phyloP scores from a whole-genome alignment of 2,888 invertebrate species.

The Smittia sp. region DNA sequence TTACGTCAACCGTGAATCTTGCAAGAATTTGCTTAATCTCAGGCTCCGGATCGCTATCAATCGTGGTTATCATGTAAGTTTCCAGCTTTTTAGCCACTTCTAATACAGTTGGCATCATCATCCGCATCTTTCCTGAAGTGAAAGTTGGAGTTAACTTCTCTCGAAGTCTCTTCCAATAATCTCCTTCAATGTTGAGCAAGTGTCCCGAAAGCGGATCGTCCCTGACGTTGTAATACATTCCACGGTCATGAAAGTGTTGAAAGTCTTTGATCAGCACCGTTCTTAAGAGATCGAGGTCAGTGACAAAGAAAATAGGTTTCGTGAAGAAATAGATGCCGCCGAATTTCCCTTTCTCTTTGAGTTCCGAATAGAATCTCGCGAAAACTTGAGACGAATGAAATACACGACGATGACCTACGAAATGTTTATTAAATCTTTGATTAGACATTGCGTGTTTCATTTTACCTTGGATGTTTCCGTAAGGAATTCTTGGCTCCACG shows the following conservation, averaged over 20 bases:
- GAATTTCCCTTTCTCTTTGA: constrained; percentile 20
- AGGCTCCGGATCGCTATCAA: constrained; percentile 33
- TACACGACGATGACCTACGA: constrained; percentile 41
- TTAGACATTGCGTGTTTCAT: constrained; percentile 1
- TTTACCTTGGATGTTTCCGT: constrained; percentile 44
- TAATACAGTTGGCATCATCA: constrained; percentile 41
- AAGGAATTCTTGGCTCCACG: constrained; percentile 45
- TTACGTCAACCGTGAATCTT: constrained; percentile 45
- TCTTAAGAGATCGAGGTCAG: constrained; percentile 45
- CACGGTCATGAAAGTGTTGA: constrained; percentile 49
- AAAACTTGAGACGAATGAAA: constrained; percentile 33
- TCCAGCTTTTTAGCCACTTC: constrained; percentile 18
- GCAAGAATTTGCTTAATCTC: constrained; percentile 41
- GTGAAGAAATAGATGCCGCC: constrained; percentile 39
- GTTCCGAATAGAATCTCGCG: constrained; percentile 9
- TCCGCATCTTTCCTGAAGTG: constrained; percentile 44
- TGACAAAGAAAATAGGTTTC: constrained; percentile 26
- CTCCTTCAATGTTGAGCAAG: constrained; percentile 52
- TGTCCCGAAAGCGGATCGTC: constrained; percentile 52
- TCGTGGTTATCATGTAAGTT: neutral
- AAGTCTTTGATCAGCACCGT: constrained; percentile 47
- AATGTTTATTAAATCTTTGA: constrained; percentile 37
- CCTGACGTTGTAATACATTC: constrained; percentile 43
- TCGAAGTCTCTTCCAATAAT: constrained; percentile 50
- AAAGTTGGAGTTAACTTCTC: constrained; percentile 47